phyloP scores from a whole-genome alignment of 2,888 invertebrate species.

The Eucera pruinosa region DNA sequence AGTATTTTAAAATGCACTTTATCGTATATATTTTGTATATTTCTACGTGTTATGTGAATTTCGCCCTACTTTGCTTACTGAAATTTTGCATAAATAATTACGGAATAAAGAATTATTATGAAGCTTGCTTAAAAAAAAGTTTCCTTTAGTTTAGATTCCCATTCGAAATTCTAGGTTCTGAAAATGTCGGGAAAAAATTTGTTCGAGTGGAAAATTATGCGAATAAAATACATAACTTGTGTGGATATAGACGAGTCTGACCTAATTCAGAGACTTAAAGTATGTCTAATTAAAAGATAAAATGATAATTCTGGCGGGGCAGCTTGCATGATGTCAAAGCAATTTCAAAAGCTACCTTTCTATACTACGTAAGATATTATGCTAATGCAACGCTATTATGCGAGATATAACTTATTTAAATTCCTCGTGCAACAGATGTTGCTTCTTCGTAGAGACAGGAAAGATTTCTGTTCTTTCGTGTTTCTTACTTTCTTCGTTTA shows the following conservation, averaged over 20 bases:
- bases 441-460: not conserved
- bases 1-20: too few species aligned
- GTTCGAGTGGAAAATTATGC: not conserved
- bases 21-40: too few species aligned
- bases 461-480: not conserved
- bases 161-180: too few species aligned
- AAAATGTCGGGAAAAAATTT: too few species aligned
- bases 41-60: too few species aligned
- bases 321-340: not conserved
- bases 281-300: constrained; percentile 15
- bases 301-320: constrained; percentile 4
- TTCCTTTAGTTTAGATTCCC: too few species aligned
- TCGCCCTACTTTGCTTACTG: too few species aligned
- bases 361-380: constrained; percentile 11
- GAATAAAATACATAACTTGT: too few species aligned
- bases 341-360: too few species aligned
- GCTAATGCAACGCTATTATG: constrained; percentile 20
- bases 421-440: constrained; percentile 22
- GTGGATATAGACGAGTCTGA: not conserved
- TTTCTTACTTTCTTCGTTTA: not conserved
- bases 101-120: too few species aligned
- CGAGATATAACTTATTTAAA: constrained; percentile 17
- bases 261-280: not conserved
- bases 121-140: too few species aligned
- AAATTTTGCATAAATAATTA: too few species aligned